Conservation (phyloP, 2,888 invertebrate species). For the Ditylenchus weischeri region DNA sequence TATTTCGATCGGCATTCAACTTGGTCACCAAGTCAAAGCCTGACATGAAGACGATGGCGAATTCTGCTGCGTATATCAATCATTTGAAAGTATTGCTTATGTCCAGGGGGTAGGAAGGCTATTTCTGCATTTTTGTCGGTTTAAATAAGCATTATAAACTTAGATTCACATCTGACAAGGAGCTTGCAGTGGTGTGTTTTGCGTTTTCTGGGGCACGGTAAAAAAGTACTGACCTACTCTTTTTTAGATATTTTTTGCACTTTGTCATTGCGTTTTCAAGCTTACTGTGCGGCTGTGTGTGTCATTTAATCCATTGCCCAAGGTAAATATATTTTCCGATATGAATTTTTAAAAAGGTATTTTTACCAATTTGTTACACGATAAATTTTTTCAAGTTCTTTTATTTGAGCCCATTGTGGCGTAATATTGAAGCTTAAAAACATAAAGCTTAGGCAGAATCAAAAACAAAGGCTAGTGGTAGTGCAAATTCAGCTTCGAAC, state of each 20-base stretch:
- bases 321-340: not conserved
- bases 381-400: too few relatives aligned
- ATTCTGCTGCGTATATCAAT: not conserved
- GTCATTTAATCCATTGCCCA: constrained; percentile 19
- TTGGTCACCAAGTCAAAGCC: not conserved
- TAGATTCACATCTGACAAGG: constrained; percentile 1
- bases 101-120: not conserved
- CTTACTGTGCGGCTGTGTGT: constrained; percentile 12
- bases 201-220: not conserved
- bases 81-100: not conserved
- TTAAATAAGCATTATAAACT: too few relatives aligned
- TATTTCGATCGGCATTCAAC: constrained; percentile 7
- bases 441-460: not conserved
- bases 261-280: constrained; percentile 16
- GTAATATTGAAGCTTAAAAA: not conserved
- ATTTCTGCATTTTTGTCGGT: too few relatives aligned
- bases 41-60: not conserved
- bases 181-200: not conserved
- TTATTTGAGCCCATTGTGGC: not conserved
- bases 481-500: too few relatives aligned
- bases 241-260: constrained; percentile 17
- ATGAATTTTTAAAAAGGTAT: too few relatives aligned
- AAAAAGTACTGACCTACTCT: not conserved
- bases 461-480: too few relatives aligned
- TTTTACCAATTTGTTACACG: too few relatives aligned